Evolutionary conservation across 2,113 vertebrate genomes (phyloP).

Genomic region (Hippocampus guttulatus): DNA sequence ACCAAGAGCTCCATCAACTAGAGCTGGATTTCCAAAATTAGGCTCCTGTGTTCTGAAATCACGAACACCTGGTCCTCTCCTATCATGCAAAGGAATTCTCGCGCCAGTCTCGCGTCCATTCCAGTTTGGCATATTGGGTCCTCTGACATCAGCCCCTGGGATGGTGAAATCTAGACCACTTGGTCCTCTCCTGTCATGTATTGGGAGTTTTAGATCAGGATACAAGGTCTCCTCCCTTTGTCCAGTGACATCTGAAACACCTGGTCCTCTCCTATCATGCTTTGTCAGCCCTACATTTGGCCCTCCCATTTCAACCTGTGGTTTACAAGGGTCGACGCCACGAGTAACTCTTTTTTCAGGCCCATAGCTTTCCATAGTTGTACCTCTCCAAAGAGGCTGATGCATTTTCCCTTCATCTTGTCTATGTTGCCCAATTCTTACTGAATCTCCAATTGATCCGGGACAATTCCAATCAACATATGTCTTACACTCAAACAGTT

Average conservation of each 20-base stretch:
- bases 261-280: conserved; percentile 17
- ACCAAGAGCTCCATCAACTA: neutral
- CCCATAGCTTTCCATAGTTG: conserved; percentile 17
- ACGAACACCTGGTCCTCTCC: conserved; percentile 6
- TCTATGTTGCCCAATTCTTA: conserved; percentile 14
- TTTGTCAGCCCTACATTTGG: neutral
- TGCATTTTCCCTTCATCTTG: conserved; percentile 22
- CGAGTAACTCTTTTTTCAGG: conserved; percentile 10
- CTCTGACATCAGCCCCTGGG: conserved; percentile 2
- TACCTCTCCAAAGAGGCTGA: conserved; percentile 20
- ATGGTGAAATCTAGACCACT: conserved; percentile 6
- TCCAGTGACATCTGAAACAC: conserved; percentile 4
- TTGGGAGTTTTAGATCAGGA: neutral
- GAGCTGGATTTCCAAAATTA: neutral
- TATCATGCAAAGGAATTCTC: conserved; percentile 6
- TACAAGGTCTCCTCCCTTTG: neutral
- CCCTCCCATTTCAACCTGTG: conserved; percentile 8
- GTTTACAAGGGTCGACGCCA: conserved; percentile 4
- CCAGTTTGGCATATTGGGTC: neutral
- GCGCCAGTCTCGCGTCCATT: conserved; percentile 1
- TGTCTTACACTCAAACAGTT: neutral
- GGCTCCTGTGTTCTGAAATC: conserved; percentile 11
- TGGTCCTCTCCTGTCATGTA: conserved; percentile 8
- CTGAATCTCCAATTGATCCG: conserved; percentile 24
- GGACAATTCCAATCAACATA: conserved; percentile 15